These are phyloP conservation scores for Caenorhabditis sp. DNA, from an alignment of 2,888 invertebrate species.

Conservation along the genomic window DNA sequence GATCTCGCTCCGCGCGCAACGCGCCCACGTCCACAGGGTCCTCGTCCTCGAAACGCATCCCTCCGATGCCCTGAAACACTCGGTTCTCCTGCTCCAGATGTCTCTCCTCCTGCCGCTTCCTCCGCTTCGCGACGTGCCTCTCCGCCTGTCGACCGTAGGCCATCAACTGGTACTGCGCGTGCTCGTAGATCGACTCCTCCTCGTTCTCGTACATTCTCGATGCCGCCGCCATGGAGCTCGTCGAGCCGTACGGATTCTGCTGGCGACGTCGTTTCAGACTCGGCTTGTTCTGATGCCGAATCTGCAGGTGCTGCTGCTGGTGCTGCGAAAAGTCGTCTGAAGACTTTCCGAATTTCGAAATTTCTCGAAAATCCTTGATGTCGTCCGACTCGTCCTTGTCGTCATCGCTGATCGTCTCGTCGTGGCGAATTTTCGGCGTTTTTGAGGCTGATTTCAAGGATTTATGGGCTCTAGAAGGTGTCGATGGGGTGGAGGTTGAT, in stretches of 20 bases:
- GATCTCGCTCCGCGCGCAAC: slow-evolving; percentile 11
- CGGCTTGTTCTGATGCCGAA: background rate
- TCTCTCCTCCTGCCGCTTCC: background rate
- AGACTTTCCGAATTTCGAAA: too few relatives aligned
- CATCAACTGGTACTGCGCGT: slow-evolving; percentile 6
- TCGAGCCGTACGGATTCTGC: background rate
- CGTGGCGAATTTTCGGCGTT: slow-evolving; percentile 15
- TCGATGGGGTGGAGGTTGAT: background rate
- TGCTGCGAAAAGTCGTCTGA: too few relatives aligned
- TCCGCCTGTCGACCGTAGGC: slow-evolving; percentile 12
- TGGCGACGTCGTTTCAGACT: background rate
- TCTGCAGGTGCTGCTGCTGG: background rate
- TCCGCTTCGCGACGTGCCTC: background rate
- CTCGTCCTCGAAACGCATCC: background rate
- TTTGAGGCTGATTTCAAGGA: background rate
- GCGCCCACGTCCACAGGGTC: background rate
- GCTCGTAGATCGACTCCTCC: slow-evolving; percentile 25
- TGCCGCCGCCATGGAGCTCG: background rate
- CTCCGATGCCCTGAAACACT: background rate
- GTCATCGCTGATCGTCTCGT: background rate
- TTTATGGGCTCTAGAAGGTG: background rate
- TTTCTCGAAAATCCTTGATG: too few relatives aligned
- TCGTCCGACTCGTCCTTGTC: too few relatives aligned
- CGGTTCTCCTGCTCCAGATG: slow-evolving; percentile 16
- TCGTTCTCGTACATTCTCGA: background rate